These are phyloP conservation scores for Caenorhabditis sp. DNA, from an alignment of 2,888 invertebrate species.

Conservation along the genomic window DNA sequence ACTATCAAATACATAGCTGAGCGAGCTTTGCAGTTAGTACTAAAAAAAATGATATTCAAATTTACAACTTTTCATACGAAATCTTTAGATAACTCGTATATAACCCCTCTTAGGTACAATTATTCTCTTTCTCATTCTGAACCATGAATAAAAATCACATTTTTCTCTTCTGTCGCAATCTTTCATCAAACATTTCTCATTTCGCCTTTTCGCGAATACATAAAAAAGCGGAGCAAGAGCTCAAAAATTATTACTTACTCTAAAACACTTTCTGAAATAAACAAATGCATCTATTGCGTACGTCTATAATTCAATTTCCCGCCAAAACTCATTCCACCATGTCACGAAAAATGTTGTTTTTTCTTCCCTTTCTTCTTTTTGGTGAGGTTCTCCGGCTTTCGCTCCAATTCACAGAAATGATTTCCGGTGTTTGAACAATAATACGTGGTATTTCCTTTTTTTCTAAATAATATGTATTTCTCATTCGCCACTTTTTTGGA, in stretches of 20 bases:
- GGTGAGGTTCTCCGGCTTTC: neutral
- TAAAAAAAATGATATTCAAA: too few relatives aligned
- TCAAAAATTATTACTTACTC: neutral
- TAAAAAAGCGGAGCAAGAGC: neutral
- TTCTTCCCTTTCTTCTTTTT: too few relatives aligned
- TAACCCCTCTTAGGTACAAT: too few relatives aligned
- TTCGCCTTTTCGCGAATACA: neutral
- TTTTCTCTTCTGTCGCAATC: neutral
- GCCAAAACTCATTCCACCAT: slow-evolving; percentile 1
- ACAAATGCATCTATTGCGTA: neutral
- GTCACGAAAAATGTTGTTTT: neutral
- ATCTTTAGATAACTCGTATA: too few relatives aligned
- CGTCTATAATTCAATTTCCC: neutral
- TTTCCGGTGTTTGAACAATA: neutral
- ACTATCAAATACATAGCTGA: too few relatives aligned
- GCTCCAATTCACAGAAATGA: neutral
- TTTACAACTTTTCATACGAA: too few relatives aligned
- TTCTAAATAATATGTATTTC: too few relatives aligned
- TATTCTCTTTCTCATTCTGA: neutral
- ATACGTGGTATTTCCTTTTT: too few relatives aligned
- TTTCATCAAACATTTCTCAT: neutral
- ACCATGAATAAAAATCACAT: neutral
- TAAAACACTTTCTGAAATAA: neutral
- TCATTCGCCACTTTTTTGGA: too few relatives aligned
- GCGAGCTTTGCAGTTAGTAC: too few relatives aligned